phyloP scores from a whole-genome alignment of 2,888 invertebrate genomes.

The Punctoribates punctum region DNA sequence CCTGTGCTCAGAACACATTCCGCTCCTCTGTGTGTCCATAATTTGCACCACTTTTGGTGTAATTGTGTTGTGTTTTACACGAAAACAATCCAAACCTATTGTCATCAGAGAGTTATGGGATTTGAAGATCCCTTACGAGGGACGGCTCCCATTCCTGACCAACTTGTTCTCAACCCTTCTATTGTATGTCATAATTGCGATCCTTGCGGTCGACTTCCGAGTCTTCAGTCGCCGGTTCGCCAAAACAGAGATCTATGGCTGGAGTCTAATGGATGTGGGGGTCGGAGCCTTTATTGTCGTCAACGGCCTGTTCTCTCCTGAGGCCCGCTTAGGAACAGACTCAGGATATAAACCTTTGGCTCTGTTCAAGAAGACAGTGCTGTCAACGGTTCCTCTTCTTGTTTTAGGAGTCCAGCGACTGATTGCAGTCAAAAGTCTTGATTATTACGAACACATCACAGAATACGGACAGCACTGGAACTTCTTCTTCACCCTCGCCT shows the following conservation, averaged over 20 bases:
- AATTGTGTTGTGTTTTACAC: slow-evolving; percentile 26
- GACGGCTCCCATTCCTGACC: slow-evolving; percentile 30
- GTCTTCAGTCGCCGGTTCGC: slow-evolving; percentile 78
- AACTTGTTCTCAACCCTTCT: slow-evolving; percentile 55
- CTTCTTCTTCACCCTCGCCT: slow-evolving; percentile 89
- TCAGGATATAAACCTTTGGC: background rate
- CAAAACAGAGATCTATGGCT: slow-evolving; percentile 81
- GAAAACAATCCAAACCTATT: background rate
- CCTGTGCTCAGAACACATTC: background rate
- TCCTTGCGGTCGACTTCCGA: slow-evolving; percentile 89
- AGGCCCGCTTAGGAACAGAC: slow-evolving; percentile 53
- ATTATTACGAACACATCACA: slow-evolving; percentile 80
- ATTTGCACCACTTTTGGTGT: slow-evolving; percentile 19
- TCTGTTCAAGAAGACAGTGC: slow-evolving; percentile 38
- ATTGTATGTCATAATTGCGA: slow-evolving; percentile 62
- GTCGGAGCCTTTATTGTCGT: slow-evolving; percentile 81
- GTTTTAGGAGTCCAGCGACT: slow-evolving; percentile 56
- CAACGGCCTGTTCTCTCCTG: slow-evolving; percentile 66
- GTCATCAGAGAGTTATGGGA: slow-evolving; percentile 2
- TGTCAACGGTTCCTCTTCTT: slow-evolving; percentile 52
- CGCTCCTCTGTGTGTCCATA: background rate
- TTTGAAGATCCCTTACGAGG: background rate
- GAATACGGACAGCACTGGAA: slow-evolving; percentile 99
- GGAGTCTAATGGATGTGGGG: slow-evolving; percentile 90
- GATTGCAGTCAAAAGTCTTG: slow-evolving; percentile 57